A percentile compares a stretch with the other conserved stretches of the same genome.
Evolutionary conservation across 1,140 invertebrate species (phyloP).

Genomic region (Drosophila pseudoobscura): DNA sequence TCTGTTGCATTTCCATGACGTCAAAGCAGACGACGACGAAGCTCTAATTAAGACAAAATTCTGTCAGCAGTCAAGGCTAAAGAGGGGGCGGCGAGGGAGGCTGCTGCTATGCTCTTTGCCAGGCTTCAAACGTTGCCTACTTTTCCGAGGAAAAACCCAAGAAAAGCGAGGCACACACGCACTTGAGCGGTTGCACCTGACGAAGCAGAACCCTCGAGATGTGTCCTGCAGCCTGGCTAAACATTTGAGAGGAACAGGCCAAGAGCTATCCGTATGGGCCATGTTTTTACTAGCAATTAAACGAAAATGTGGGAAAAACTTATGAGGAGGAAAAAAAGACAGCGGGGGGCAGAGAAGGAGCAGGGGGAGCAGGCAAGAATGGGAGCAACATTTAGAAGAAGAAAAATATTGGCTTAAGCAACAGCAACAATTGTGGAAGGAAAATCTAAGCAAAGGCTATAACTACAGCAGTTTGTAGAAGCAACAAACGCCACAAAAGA

Average conservation of each 20-base stretch:
- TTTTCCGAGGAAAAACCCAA: conserved; percentile 6
- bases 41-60: conserved; percentile 68
- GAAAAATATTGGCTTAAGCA: too few relatives aligned
- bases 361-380: neutral
- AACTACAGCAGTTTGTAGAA: too few relatives aligned
- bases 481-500: too few relatives aligned
- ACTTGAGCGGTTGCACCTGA: neutral
- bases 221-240: neutral
- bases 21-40: conserved; percentile 36
- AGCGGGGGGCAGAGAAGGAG: neutral
- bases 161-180: conserved; percentile 15
- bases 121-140: conserved; percentile 58
- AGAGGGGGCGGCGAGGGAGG: neutral
- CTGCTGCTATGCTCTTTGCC: conserved; percentile 12
- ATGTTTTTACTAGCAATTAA: conserved; percentile 33
- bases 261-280: conserved; percentile 4
- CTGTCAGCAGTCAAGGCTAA: conserved; percentile 30
- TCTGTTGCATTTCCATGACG: conserved; percentile 58
- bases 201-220: conserved; percentile 15
- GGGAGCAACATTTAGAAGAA: neutral
- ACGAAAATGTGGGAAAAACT: conserved; percentile 2
- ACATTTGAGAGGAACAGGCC: conserved; percentile 10
- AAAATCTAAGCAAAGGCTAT: too few relatives aligned
- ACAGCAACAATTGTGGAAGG: too few relatives aligned
- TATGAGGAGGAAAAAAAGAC: neutral